Percentiles rank a stretch among this genome's conserved stretches.
Evolutionary conservation across 2,113 vertebrate species (phyloP).

Genomic region (Macroglossus sobrinus): DNA sequence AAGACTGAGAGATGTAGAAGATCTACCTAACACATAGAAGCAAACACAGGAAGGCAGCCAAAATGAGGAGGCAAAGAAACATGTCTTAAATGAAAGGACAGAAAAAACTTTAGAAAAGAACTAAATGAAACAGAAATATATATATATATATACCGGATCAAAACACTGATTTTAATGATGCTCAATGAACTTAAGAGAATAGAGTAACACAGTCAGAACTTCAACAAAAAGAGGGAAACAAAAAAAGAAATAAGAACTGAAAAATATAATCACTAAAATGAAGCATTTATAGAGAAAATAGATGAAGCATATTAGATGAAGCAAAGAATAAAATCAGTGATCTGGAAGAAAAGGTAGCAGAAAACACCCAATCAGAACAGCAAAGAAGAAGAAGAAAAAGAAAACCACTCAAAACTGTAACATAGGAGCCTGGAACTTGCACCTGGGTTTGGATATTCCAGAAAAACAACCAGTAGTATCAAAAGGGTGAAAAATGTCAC

Average conservation of each 20-base stretch:
- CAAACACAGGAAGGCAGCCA: not conserved
- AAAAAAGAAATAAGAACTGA: not conserved
- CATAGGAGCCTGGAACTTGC: too few species aligned
- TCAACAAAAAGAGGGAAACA: not conserved
- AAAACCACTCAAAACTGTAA: too few species aligned
- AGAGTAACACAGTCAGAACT: not conserved
- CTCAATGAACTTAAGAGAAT: not conserved
- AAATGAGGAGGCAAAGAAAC: not conserved
- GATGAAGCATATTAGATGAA: not conserved
- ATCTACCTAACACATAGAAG: not conserved
- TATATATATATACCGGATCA: not conserved
- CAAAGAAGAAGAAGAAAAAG: not conserved
- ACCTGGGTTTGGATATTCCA: too few species aligned
- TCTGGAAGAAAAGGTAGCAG: not conserved
- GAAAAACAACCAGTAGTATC: too few species aligned
- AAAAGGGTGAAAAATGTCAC: too few species aligned
- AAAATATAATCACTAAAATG: not conserved
- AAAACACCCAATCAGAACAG: not conserved
- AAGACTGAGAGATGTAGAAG: not conserved
- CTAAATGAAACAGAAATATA: not conserved
- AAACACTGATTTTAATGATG: not conserved
- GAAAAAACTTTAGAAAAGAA: not conserved
- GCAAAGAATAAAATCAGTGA: not conserved
- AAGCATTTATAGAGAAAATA: not conserved
- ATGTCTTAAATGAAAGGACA: not conserved